A percentile compares a stretch with the other conserved stretches of the same genome.
Conservation (phyloP, 2,797 vertebrate genomes). For the Vireo griseus region DNA sequence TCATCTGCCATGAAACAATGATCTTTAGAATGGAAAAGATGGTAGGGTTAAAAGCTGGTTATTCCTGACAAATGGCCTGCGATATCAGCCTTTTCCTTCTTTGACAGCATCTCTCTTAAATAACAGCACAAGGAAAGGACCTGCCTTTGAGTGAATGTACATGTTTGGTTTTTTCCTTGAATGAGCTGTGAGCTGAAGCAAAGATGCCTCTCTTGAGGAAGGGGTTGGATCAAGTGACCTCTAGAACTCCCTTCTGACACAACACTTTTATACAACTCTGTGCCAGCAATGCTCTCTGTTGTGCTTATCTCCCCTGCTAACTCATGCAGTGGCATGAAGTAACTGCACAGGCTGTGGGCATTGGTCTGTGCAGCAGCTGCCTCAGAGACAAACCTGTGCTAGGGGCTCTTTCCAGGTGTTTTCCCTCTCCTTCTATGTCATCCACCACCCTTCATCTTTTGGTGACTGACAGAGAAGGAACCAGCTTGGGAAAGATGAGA, state of each 20-base stretch:
- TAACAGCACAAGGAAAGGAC: background rate
- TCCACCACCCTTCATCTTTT: background rate
- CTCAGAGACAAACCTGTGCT: background rate
- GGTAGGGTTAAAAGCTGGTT: background rate
- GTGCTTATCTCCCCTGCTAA: background rate
- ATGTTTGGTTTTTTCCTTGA: background rate
- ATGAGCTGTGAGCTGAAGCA: background rate
- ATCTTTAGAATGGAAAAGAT: background rate
- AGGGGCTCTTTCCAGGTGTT: background rate
- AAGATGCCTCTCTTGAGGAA: background rate
- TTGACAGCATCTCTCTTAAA: background rate
- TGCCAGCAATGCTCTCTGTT: background rate
- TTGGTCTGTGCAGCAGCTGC: background rate
- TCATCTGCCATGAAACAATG: background rate
- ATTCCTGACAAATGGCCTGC: background rate
- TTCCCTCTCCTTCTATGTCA: background rate
- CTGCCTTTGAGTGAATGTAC: background rate
- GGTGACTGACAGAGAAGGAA: background rate
- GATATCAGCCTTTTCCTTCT: background rate
- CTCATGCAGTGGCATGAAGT: background rate
- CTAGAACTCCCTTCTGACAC: background rate
- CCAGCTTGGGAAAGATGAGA: background rate
- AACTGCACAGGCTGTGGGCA: background rate
- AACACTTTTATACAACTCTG: background rate
- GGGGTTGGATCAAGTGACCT: background rate